These are phyloP conservation scores for Platycheirus rosarum DNA, from an alignment of 2,888 invertebrate genomes.

Conservation along the genomic window DNA sequence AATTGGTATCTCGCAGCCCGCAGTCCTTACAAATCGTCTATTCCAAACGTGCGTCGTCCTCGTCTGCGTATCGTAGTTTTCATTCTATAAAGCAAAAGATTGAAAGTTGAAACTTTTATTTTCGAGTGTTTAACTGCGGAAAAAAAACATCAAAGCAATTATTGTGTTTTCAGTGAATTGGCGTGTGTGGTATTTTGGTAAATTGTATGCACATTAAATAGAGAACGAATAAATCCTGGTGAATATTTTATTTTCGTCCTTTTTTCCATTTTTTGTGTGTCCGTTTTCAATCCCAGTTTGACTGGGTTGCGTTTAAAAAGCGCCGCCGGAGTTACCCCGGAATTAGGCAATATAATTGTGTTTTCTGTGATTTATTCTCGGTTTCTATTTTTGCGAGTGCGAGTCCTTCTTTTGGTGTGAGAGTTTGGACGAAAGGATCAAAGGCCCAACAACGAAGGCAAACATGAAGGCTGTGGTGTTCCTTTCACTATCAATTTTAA, in stretches of 20 bases:
- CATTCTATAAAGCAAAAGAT: conserved; percentile 30
- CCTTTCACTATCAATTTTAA: conserved; percentile 80
- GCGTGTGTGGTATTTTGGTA: conserved; percentile 1
- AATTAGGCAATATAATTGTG: conserved; percentile 45
- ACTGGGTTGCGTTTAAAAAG: conserved; percentile 6
- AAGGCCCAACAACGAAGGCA: conserved; percentile 40
- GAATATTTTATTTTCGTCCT: conserved; percentile 8
- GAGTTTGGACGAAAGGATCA: conserved; percentile 41
- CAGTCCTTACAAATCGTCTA: conserved; percentile 43
- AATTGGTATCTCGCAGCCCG: conserved; percentile 59
- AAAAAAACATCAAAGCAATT: neutral
- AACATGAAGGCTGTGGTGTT: conserved; percentile 80
- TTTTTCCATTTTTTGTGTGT: conserved; percentile 26
- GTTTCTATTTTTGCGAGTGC: conserved; percentile 22
- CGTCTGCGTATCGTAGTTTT: conserved; percentile 21
- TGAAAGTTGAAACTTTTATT: neutral
- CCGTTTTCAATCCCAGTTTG: neutral
- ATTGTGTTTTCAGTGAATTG: neutral
- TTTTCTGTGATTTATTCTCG: conserved; percentile 34
- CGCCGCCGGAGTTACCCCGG: conserved; percentile 5
- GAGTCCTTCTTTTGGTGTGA: conserved; percentile 1
- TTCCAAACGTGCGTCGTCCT: no score
- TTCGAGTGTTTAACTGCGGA: neutral
- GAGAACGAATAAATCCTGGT: conserved; percentile 7
- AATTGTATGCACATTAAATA: conserved; percentile 14